A percentile compares a stretch with the other conserved stretches of the same genome.
Evolutionary conservation across 2,888 invertebrate species (phyloP).

Genomic region (Willowsia nigromaculata): DNA sequence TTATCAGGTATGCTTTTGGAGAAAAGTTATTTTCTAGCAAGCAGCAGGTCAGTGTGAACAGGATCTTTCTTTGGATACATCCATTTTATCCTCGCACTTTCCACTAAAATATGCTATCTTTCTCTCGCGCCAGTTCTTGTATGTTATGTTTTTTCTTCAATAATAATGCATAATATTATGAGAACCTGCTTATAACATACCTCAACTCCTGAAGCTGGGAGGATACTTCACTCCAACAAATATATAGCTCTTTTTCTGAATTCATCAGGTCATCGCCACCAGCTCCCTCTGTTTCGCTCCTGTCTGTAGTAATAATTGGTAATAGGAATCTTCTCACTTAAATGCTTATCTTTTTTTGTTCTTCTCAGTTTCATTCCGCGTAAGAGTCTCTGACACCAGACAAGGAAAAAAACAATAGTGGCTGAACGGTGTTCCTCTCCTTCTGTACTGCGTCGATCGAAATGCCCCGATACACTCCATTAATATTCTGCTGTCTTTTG

Average conservation of each 20-base stretch:
- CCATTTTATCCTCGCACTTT: not conserved
- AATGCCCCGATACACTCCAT: conserved; percentile 30
- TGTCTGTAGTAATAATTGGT: conserved; percentile 16
- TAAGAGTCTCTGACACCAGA: conserved; percentile 10
- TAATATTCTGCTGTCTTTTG: not conserved
- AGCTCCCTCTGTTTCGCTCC: not conserved
- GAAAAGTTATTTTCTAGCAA: not conserved
- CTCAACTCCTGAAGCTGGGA: not conserved
- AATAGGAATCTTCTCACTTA: conserved; percentile 9
- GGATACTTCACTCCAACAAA: not conserved
- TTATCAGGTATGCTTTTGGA: conserved; percentile 20
- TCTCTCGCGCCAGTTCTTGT: not conserved
- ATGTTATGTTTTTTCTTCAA: conserved; percentile 12
- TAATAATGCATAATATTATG: conserved; percentile 44
- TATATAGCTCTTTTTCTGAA: not conserved
- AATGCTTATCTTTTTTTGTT: conserved; percentile 26
- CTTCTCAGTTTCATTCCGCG: conserved; percentile 4
- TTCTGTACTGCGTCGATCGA: conserved; percentile 2
- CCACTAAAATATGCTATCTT: conserved; percentile 37
- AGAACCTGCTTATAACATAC: not conserved
- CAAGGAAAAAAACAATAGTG: not conserved
- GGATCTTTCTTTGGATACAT: conserved; percentile 7
- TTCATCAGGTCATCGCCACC: conserved; percentile 38
- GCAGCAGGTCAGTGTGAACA: conserved; percentile 12
- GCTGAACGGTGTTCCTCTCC: not conserved